Conservation (phyloP, 2,888 invertebrate species). For the Petrolisthes manimaculis region DNA sequence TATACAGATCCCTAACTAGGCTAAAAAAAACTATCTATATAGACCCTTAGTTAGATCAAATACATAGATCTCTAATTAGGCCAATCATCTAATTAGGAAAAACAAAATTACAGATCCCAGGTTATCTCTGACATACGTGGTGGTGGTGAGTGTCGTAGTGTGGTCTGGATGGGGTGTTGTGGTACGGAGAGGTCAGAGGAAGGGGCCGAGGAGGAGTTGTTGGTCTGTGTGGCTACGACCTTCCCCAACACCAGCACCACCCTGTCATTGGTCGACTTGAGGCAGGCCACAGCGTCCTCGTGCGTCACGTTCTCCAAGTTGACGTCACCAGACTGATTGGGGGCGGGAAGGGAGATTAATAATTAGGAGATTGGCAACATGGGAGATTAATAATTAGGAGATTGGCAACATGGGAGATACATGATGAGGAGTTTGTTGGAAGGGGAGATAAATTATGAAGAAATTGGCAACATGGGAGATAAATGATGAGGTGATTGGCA, state of each 20-base stretch:
- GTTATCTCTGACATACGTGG: slow-evolving; percentile 38
- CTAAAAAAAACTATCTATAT: neutral
- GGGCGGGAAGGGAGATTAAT: no score
- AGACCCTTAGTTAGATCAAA: neutral
- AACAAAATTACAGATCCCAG: neutral
- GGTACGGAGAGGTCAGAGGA: slow-evolving; percentile 70
- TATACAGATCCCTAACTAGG: neutral
- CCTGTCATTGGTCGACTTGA: slow-evolving; percentile 94
- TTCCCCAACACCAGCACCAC: slow-evolving; percentile 85
- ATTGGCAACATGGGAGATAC: no score
- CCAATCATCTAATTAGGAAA: no score
- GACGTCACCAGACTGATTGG: slow-evolving; percentile 77
- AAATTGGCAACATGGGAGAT: no score
- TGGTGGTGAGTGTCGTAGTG: slow-evolving; percentile 27
- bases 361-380: no score
- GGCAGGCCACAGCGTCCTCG: slow-evolving; percentile 95
- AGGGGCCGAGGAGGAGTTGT: slow-evolving; percentile 70
- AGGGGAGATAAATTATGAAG: neutral
- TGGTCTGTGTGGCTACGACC: slow-evolving; percentile 70
- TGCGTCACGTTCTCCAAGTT: slow-evolving; percentile 95
- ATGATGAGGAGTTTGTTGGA: neutral
- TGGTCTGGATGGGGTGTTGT: slow-evolving; percentile 67
- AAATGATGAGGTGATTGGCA: no score
- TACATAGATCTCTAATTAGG: no score
- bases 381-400: no score